Conservation (phyloP, 2,888 invertebrate genomes). For the Tipula helvola region DNA sequence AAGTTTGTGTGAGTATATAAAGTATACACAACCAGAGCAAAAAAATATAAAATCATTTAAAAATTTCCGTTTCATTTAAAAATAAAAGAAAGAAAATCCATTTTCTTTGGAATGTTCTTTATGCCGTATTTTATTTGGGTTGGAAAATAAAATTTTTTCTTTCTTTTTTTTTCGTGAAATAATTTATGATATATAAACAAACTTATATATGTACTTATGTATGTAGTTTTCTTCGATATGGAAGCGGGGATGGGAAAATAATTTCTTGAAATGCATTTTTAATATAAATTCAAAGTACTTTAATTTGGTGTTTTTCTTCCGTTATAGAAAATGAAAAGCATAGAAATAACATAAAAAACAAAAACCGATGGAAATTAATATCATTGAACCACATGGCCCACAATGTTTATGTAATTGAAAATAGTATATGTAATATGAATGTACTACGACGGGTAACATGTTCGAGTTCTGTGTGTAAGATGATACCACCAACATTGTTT, state of each 20-base stretch:
- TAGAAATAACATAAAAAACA: too few species aligned
- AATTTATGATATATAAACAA: not conserved
- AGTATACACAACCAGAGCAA: not conserved
- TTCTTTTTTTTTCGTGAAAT: not conserved
- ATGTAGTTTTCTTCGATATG: not conserved
- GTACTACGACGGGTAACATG: not conserved
- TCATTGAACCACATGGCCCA: not conserved
- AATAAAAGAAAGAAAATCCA: not conserved
- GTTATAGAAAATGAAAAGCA: not conserved
- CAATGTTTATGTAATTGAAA: not conserved
- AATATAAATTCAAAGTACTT: not conserved
- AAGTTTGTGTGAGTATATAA: not conserved
- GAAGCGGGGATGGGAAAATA: not conserved
- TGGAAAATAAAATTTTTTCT: not conserved
- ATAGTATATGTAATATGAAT: not conserved
- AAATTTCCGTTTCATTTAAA: not conserved
- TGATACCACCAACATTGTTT: not conserved
- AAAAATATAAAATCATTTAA: not conserved
- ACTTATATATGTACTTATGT: not conserved
- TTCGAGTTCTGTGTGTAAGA: not conserved
- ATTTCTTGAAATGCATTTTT: not conserved
- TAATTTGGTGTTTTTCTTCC: not conserved
- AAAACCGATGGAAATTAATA: not conserved
- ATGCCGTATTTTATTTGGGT: not conserved
- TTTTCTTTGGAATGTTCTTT: not conserved